These are phyloP conservation scores for Zosterops lateralis DNA, from an alignment of 2,113 vertebrate species.

Conservation along the genomic window DNA sequence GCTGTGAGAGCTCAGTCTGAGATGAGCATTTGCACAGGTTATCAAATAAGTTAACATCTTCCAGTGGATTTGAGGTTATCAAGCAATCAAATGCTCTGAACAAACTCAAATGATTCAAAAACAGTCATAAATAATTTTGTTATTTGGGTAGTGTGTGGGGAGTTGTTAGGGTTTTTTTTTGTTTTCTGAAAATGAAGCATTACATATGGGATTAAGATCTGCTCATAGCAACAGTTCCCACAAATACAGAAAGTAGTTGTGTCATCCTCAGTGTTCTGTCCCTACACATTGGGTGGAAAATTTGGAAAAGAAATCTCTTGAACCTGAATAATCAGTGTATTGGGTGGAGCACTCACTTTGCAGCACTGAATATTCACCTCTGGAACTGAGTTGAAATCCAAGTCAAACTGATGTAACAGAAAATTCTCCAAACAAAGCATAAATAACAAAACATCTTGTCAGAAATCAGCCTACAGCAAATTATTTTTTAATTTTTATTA, in stretches of 20 bases:
- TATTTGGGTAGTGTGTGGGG: neutral
- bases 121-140: neutral
- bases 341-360: constrained; percentile 60
- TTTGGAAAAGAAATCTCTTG: constrained; percentile 64
- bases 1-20: neutral
- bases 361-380: constrained; percentile 37
- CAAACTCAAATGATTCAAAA: neutral
- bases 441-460: neutral
- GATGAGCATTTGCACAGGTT: neutral
- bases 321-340: constrained; percentile 57
- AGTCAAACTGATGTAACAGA: constrained; percentile 19
- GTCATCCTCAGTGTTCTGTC: constrained; percentile 56
- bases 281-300: constrained; percentile 57
- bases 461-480: neutral
- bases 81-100: neutral
- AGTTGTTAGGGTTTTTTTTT: neutral
- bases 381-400: neutral
- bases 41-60: neutral
- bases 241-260: constrained; percentile 67
- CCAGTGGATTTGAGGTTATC: neutral
- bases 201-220: constrained; percentile 40
- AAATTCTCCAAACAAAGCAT: neutral
- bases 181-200: constrained; percentile 43
- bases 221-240: constrained; percentile 65
- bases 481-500: neutral